Evolutionary conservation across 2,797 vertebrate species (phyloP).

Genomic region (Pempheris klunzingeri): DNA sequence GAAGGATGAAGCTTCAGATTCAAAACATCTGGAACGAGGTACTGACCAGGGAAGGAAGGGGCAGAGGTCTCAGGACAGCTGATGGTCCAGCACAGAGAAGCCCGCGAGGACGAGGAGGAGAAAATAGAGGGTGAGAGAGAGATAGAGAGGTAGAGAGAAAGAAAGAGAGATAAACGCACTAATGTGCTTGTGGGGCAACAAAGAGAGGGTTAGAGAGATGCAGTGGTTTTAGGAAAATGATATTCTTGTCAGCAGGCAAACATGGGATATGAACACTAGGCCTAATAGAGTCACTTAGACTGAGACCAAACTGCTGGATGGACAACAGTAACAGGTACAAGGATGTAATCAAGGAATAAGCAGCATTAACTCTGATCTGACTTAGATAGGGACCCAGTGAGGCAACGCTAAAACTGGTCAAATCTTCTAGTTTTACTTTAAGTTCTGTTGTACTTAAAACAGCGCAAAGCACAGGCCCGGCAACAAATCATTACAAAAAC

Average conservation of each 20-base stretch:
- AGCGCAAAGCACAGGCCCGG: neutral
- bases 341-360: neutral
- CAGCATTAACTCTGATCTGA: neutral
- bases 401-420: neutral
- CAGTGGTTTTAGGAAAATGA: neutral
- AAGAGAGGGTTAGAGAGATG: neutral
- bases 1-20: neutral
- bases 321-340: neutral
- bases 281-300: neutral
- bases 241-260: neutral
- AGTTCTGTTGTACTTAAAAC: no score
- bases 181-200: conserved; percentile 3
- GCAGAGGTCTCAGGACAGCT: neutral
- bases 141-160: neutral
- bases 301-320: neutral
- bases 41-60: neutral
- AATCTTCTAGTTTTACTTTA: neutral
- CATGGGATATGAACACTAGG: neutral
- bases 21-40: neutral
- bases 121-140: neutral
- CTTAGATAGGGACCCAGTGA: neutral
- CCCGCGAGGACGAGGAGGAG: neutral
- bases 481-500: neutral
- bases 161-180: no score
- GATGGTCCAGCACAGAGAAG: neutral